Evolutionary conservation across 2,797 vertebrate species (phyloP).

Genomic region (Phoebastria nigripes): DNA sequence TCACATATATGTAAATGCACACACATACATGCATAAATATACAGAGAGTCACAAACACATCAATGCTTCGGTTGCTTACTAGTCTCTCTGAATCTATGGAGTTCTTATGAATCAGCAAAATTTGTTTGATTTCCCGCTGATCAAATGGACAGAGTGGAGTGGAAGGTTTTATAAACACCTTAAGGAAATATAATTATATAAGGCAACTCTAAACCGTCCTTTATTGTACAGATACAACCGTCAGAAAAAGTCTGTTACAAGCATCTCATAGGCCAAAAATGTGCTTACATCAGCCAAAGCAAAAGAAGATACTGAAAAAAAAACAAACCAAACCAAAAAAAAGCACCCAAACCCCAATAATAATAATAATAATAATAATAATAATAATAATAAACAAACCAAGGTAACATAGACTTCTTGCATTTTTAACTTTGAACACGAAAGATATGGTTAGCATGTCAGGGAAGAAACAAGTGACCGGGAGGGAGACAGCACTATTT

Average conservation of each 20-base stretch:
- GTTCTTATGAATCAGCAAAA: not conserved
- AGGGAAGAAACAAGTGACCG: not conserved
- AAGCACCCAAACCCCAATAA: not conserved
- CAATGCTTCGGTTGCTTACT: not conserved
- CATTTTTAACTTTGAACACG: not conserved
- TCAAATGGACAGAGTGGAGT: not conserved
- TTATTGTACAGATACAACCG: not conserved
- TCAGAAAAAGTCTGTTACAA: not conserved
- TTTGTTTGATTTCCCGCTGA: not conserved
- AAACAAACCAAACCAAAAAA: not conserved
- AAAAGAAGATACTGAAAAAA: not conserved
- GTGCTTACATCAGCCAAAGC: not conserved
- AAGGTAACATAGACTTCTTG: not conserved
- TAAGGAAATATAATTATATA: not conserved
- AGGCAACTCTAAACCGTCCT: not conserved
- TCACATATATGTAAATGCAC: not conserved
- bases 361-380: not conserved
- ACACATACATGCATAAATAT: not conserved
- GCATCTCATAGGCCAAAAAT: not conserved
- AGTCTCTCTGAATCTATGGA: not conserved
- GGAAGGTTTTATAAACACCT: not conserved
- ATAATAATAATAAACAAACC: not conserved
- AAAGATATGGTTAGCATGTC: not conserved
- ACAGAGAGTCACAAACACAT: not conserved
- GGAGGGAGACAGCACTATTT: not conserved